A percentile compares a stretch with the other conserved stretches of the same genome.
Conservation (phyloP, 2,888 invertebrate species). For the Nephrocerus scutellatus region DNA sequence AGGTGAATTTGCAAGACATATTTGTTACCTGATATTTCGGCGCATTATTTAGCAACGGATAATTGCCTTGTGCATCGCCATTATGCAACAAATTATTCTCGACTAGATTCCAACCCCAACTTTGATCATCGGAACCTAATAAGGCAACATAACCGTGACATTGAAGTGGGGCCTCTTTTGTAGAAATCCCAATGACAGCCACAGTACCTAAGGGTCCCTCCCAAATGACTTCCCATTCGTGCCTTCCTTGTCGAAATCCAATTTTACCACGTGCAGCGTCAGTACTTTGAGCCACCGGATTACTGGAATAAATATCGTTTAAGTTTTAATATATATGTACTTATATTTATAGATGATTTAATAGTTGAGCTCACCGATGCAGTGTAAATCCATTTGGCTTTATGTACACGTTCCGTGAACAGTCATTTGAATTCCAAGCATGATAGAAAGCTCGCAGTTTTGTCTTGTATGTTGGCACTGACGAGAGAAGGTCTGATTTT, state of each 20-base stretch:
- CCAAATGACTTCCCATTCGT: conserved; percentile 98
- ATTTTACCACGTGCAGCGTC: conserved; percentile 89
- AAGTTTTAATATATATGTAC: background rate
- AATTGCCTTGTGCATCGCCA: conserved; percentile 90
- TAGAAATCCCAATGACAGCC: conserved; percentile 92
- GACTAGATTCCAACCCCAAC: conserved; percentile 99
- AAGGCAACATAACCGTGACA: conserved; percentile 93
- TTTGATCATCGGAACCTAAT: conserved; percentile 91
- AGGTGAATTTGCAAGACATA: background rate
- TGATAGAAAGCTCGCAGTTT: conserved; percentile 90
- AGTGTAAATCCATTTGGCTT: conserved; percentile 96
- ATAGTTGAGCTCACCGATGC: conserved; percentile 58
- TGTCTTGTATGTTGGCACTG: conserved; percentile 83
- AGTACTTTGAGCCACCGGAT: conserved; percentile 97
- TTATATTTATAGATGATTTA: background rate
- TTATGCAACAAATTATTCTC: conserved; percentile 95
- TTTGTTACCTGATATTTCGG: conserved; percentile 86
- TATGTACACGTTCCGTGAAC: conserved; percentile 93
- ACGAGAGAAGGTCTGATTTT: conserved; percentile 83
- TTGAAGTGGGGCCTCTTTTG: conserved; percentile 87
- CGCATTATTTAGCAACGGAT: conserved; percentile 89
- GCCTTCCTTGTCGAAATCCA: conserved; percentile 84
- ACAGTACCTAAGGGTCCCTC: conserved; percentile 97
- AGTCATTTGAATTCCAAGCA: conserved; percentile 96
- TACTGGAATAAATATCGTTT: conserved; percentile 52